phyloP scores from a whole-genome alignment of 2,888 invertebrate genomes.

The Pachycephus smyrnensis region DNA sequence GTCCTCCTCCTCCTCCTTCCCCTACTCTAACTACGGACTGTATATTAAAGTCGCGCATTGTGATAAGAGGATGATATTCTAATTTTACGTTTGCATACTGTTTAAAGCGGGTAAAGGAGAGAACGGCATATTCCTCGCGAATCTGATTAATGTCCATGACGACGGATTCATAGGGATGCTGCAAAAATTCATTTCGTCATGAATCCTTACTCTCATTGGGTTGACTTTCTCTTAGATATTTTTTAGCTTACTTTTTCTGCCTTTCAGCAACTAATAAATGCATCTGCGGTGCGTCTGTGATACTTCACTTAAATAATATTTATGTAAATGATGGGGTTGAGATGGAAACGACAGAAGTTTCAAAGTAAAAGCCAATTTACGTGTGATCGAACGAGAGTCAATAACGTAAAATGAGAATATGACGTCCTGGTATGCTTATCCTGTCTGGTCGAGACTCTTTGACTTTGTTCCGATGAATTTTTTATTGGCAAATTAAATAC shows the following conservation, averaged over 20 bases:
- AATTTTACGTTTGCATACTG: slow-evolving; percentile 13
- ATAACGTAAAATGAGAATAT: not conserved
- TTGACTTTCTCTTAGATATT: not conserved
- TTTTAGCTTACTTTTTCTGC: not conserved
- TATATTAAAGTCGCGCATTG: slow-evolving; percentile 16
- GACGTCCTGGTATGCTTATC: not conserved
- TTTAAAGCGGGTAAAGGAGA: slow-evolving; percentile 14
- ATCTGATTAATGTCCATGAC: slow-evolving; percentile 1
- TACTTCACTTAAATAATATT: not conserved
- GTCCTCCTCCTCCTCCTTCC: slow-evolving; percentile 4
- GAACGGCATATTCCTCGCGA: slow-evolving; percentile 2
- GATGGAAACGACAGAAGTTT: not conserved
- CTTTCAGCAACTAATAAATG: not conserved
- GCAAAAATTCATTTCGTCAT: not conserved
- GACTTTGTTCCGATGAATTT: not conserved
- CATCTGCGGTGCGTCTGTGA: not conserved
- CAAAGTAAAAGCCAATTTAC: not conserved
- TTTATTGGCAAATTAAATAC: not conserved
- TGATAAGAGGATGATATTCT: slow-evolving; percentile 23
- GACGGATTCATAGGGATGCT: not conserved
- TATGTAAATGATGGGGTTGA: not conserved
- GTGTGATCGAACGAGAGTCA: not conserved
- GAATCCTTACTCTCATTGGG: not conserved
- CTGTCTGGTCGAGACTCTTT: not conserved
- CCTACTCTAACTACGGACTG: not conserved